A percentile compares a stretch with the other conserved stretches of the same genome.
Evolutionary conservation across 2,888 invertebrate genomes (phyloP).

Genomic region (Alsophila aescularia): DNA sequence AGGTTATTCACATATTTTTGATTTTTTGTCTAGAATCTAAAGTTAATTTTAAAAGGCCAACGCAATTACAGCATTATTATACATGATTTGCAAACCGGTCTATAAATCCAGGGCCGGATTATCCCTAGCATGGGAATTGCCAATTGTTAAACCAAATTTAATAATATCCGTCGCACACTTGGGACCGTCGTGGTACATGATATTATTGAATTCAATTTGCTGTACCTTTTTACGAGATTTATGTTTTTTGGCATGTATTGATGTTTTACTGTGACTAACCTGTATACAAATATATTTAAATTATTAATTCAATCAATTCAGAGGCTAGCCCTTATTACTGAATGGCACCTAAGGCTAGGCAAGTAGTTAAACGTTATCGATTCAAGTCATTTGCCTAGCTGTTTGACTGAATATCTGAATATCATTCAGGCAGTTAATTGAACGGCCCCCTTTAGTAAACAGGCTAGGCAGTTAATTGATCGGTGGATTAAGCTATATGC

Average conservation of each 20-base stretch:
- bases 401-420: no score
- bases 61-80: slow-evolving; percentile 1
- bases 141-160: slow-evolving; percentile 29
- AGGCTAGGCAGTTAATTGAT: no score
- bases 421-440: no score
- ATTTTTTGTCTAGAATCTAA: neutral
- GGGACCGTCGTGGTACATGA: slow-evolving; percentile 11
- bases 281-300: no score
- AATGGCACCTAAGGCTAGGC: no score
- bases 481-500: no score
- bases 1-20: no score
- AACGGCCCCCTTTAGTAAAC: no score
- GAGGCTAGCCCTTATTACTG: no score
- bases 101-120: slow-evolving; percentile 23
- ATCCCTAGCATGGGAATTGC: slow-evolving; percentile 13
- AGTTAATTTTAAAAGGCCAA: neutral
- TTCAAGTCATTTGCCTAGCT: no score
- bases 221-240: slow-evolving; percentile 8
- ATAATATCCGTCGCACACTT: slow-evolving; percentile 19
- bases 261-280: neutral
- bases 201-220: slow-evolving; percentile 17
- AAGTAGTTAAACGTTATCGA: no score
- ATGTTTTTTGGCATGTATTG: neutral
- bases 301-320: no score
- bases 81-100: slow-evolving; percentile 8